Evolutionary conservation across 2,888 invertebrate genomes (phyloP).

Genomic region (Rhyacophila evoluta): DNA sequence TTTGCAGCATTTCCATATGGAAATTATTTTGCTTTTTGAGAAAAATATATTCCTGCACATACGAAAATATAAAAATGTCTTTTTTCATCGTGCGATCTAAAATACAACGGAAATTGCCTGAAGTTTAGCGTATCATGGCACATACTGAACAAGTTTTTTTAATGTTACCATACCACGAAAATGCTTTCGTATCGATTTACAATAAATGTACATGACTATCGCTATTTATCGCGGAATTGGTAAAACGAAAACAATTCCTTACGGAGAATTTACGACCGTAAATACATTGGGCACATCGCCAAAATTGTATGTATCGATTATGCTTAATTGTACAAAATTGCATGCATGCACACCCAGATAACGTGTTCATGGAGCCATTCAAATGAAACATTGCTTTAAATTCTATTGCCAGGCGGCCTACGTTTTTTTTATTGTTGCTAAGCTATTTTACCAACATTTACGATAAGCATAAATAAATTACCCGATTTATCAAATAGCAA

Average conservation of each 20-base stretch:
- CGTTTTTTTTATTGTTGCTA: not conserved
- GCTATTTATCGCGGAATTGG: slow-evolving; percentile 36
- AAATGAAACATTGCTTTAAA: slow-evolving; percentile 42
- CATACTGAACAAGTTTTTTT: not conserved
- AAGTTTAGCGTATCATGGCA: not conserved
- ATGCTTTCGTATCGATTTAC: not conserved
- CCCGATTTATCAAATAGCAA: not conserved
- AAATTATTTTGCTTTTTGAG: not conserved
- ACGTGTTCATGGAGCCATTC: slow-evolving; percentile 32
- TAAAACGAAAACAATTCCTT: slow-evolving; percentile 31
- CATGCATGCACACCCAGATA: slow-evolving; percentile 44
- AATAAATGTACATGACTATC: too few relatives aligned
- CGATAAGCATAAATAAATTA: slow-evolving; percentile 9
- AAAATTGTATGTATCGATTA: slow-evolving; percentile 52
- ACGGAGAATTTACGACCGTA: slow-evolving; percentile 31
- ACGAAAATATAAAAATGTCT: not conserved
- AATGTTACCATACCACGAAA: slow-evolving; percentile 15
- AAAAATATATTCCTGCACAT: not conserved
- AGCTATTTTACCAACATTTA: not conserved
- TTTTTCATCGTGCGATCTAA: not conserved
- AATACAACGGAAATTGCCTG: not conserved
- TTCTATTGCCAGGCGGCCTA: not conserved
- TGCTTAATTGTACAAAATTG: slow-evolving; percentile 51
- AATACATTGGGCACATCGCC: slow-evolving; percentile 35
- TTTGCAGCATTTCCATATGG: not conserved